Evolutionary conservation across 2,888 invertebrate species (phyloP).

Genomic region (Tanytarsus gracilentus): DNA sequence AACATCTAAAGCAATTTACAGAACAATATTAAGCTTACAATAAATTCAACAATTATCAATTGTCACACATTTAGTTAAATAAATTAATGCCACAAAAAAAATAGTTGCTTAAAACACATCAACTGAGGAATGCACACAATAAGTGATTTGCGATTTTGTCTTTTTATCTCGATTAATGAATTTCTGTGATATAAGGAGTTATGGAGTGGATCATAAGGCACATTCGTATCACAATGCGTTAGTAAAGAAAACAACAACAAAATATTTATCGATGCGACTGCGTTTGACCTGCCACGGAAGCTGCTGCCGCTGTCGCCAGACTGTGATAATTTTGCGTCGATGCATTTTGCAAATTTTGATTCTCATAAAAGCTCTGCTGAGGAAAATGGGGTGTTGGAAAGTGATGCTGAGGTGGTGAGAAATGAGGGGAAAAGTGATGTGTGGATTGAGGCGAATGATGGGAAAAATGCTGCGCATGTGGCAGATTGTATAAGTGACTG

Average conservation of each 20-base stretch:
- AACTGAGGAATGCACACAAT: no score
- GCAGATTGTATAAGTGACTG: slow-evolving; percentile 27
- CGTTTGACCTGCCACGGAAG: slow-evolving; percentile 16
- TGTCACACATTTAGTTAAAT: no score
- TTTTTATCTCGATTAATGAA: not conserved
- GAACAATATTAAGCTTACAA: no score
- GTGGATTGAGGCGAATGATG: slow-evolving; percentile 27
- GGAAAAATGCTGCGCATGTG: slow-evolving; percentile 28
- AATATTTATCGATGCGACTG: slow-evolving; percentile 25
- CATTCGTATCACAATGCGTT: slow-evolving; percentile 12
- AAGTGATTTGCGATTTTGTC: not conserved
- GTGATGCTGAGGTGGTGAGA: slow-evolving; percentile 28
- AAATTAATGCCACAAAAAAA: no score
- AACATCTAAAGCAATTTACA: no score
- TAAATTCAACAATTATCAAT: no score
- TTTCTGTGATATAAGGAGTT: no score
- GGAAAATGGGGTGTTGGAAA: slow-evolving; percentile 27
- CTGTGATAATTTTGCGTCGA: slow-evolving; percentile 27
- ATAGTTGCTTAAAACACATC: no score
- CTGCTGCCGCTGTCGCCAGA: slow-evolving; percentile 16
- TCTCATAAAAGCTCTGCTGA: slow-evolving; percentile 29
- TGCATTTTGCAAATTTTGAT: slow-evolving; percentile 28
- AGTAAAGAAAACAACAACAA: not conserved
- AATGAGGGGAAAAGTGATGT: slow-evolving; percentile 27
- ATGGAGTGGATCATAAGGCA: not conserved